phyloP scores from a whole-genome alignment of 2,797 vertebrate species.

The Neosilurus hyrtlii region DNA sequence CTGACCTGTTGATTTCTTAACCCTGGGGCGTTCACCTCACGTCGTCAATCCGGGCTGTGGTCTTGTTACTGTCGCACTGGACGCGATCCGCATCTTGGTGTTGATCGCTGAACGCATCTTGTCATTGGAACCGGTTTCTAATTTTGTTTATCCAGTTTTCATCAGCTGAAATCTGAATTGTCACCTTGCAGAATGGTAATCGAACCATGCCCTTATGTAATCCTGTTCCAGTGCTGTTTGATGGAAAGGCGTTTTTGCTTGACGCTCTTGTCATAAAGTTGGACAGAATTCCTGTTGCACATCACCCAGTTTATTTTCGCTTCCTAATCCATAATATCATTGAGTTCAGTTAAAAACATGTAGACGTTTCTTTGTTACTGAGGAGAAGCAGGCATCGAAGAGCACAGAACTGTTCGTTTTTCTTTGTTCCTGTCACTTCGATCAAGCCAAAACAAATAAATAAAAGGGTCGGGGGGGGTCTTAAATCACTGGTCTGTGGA shows the following conservation, averaged over 20 bases:
- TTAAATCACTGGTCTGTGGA: constrained; percentile 59
- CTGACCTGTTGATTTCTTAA: neutral
- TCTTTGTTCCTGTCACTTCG: constrained; percentile 51
- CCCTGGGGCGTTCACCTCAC: neutral
- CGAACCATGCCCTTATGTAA: neutral
- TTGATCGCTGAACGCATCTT: constrained; percentile 38
- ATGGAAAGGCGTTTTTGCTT: neutral
- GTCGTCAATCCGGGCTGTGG: neutral
- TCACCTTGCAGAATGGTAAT: constrained; percentile 56
- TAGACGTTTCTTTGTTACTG: constrained; percentile 5
- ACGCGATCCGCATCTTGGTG: neutral
- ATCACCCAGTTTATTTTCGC: constrained; percentile 23
- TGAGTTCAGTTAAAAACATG: constrained; percentile 39
- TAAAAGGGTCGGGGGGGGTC: neutral
- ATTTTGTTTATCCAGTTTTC: constrained; percentile 41
- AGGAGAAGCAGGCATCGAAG: constrained; percentile 22
- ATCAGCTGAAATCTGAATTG: constrained; percentile 56
- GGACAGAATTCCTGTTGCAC: neutral
- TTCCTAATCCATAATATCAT: constrained; percentile 13
- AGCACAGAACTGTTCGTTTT: constrained; percentile 46
- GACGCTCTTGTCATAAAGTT: neutral
- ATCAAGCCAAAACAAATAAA: constrained; percentile 61
- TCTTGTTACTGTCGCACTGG: neutral
- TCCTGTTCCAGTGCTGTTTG: constrained; percentile 4
- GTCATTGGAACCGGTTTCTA: constrained; percentile 33